A percentile compares a stretch with the other conserved stretches of the same genome.
Conservation (phyloP, 2,888 invertebrate species). For the Rhamphomyia laevipes region DNA sequence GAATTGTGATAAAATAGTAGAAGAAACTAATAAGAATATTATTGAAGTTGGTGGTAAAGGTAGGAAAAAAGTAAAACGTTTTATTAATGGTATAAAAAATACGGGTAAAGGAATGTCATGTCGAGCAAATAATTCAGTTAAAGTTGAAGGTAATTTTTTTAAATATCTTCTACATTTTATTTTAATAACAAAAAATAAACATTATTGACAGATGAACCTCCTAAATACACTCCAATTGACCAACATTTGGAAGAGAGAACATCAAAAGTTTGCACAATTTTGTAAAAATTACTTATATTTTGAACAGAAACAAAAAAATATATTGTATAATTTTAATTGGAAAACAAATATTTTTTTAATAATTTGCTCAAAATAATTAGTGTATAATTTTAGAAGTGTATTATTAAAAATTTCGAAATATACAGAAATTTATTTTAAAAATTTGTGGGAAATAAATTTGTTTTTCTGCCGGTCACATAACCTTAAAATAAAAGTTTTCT, state of each 20-base stretch:
- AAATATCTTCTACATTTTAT: background rate
- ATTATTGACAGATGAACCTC: constrained; percentile 27
- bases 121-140: constrained; percentile 27
- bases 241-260: constrained; percentile 19
- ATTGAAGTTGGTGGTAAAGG: constrained; percentile 18
- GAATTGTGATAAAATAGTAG: constrained; percentile 18
- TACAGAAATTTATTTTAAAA: too few species aligned
- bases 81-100: constrained; percentile 26
- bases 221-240: constrained; percentile 20
- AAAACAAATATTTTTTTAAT: too few species aligned
- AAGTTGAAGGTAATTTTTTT: constrained; percentile 25
- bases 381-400: too few species aligned
- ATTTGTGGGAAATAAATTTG: too few species aligned
- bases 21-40: background rate
- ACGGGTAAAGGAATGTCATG: constrained; percentile 26
- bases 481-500: too few species aligned
- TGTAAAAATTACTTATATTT: constrained; percentile 9
- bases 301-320: background rate
- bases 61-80: constrained; percentile 22
- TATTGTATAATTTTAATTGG: background rate
- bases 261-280: constrained; percentile 34
- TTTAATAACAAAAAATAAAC: background rate
- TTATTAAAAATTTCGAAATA: too few species aligned
- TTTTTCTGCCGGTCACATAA: too few species aligned
- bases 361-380: too few species aligned